Conservation (phyloP, 1,140 invertebrate genomes). For the Stegodyphus mimosarum region DNA sequence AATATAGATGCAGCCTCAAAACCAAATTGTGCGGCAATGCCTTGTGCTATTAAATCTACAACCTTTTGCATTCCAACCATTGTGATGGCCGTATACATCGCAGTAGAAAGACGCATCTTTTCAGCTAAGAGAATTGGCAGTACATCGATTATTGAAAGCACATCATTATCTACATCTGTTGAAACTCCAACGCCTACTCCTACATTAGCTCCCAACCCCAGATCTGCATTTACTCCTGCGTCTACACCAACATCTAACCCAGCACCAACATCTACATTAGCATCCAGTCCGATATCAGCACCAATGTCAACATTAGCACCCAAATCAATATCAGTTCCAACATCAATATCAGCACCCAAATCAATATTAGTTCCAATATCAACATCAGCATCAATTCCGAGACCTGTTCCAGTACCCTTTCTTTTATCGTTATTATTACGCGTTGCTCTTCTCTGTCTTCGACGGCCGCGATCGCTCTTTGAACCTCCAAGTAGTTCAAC, state of each 20-base stretch:
- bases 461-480: neutral
- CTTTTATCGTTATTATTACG: neutral
- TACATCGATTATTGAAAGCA: constrained; percentile 17
- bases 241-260: neutral
- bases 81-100: constrained; percentile 27
- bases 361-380: neutral
- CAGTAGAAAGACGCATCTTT: constrained; percentile 27
- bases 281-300: neutral
- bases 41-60: constrained; percentile 24
- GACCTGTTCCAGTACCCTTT: neutral
- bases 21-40: constrained; percentile 42
- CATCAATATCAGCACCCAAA: neutral
- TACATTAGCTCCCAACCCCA: neutral
- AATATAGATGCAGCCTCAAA: constrained; percentile 15
- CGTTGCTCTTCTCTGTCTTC: neutral
- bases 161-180: neutral
- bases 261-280: neutral
- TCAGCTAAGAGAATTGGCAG: constrained; percentile 20
- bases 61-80: constrained; percentile 23
- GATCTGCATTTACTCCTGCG: neutral
- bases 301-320: neutral
- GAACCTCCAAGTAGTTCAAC: neutral
- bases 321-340: neutral
- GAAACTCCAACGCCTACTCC: neutral
- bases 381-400: neutral